Percentiles rank a stretch among this genome's conserved stretches.
Conservation (phyloP, 1,140 invertebrate genomes). For the Leptinotarsa defecta region DNA sequence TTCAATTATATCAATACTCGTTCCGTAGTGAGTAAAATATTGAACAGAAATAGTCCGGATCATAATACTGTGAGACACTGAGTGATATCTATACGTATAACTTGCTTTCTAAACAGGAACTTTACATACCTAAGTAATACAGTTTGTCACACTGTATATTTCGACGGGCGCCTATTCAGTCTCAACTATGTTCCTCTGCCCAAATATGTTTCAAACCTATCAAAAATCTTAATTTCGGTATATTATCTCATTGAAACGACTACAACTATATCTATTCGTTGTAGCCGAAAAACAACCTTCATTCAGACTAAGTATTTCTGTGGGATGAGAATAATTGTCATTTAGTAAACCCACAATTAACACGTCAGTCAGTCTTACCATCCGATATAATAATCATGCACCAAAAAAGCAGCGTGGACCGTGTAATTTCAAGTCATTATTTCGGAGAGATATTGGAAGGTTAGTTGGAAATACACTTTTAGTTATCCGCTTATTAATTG, state of each 20-base stretch:
- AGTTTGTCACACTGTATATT: too few relatives aligned
- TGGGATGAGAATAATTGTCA: conserved; percentile 15
- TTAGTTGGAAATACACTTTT: conserved; percentile 4
- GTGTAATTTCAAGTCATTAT: conserved; percentile 16
- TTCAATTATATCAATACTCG: too few relatives aligned
- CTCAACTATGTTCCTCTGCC: background rate
- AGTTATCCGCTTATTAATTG: background rate
- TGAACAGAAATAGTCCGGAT: too few relatives aligned
- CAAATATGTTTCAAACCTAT: background rate
- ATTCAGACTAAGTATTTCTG: background rate
- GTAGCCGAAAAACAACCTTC: background rate
- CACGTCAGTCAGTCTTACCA: conserved; percentile 18
- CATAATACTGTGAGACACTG: too few relatives aligned
- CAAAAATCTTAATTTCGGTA: background rate
- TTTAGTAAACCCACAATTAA: conserved; percentile 19
- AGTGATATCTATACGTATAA: too few relatives aligned
- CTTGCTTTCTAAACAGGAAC: too few relatives aligned
- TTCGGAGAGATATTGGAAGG: background rate
- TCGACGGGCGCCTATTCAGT: too few relatives aligned
- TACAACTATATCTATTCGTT: background rate
- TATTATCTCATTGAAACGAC: background rate
- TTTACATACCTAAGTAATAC: too few relatives aligned
- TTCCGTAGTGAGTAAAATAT: too few relatives aligned
- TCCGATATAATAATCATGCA: conserved; percentile 16
- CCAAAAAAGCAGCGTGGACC: conserved; percentile 14